Percentiles rank a stretch among this genome's conserved stretches.
Evolutionary conservation across 1,140 invertebrate species (phyloP).

Genomic region (Zaprionus davidi): DNA sequence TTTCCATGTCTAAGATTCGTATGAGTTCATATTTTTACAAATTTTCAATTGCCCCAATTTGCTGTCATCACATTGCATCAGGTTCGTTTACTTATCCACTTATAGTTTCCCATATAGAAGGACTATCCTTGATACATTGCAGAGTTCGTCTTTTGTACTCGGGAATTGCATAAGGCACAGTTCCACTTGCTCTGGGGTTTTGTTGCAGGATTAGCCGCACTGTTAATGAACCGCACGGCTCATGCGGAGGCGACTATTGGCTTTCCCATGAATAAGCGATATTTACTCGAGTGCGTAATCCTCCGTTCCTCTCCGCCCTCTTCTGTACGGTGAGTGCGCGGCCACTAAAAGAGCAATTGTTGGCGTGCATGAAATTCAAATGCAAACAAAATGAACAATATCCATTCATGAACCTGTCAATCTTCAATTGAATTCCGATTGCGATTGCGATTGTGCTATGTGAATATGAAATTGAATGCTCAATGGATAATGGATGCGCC

Average conservation of each 20-base stretch:
- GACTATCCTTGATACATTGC: not conserved
- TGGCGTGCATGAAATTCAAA: constrained; percentile 78
- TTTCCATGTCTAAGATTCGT: not conserved
- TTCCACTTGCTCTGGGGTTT: constrained; percentile 58
- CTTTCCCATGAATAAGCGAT: constrained; percentile 72
- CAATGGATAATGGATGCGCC: constrained; percentile 40
- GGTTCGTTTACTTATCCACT: constrained; percentile 4
- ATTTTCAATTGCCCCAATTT: not conserved
- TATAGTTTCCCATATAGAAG: not conserved
- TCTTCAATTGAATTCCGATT: constrained; percentile 76
- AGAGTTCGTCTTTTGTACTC: not conserved
- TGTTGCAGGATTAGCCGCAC: constrained; percentile 64
- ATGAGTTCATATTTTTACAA: not conserved
- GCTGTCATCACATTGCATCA: constrained; percentile 1
- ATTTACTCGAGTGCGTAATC: constrained; percentile 74
- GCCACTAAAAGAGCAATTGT: constrained; percentile 77
- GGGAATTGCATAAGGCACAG: not conserved
- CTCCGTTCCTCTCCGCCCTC: constrained; percentile 24
- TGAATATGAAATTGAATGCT: constrained; percentile 57
- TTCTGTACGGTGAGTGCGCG: constrained; percentile 47
- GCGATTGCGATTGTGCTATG: constrained; percentile 34
- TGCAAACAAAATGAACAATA: constrained; percentile 77
- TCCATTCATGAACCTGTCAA: constrained; percentile 81
- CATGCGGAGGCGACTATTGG: constrained; percentile 54
- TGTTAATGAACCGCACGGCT: constrained; percentile 72